These are phyloP conservation scores for Philopedon plagiatum DNA, from an alignment of 2,888 invertebrate species.

Conservation along the genomic window DNA sequence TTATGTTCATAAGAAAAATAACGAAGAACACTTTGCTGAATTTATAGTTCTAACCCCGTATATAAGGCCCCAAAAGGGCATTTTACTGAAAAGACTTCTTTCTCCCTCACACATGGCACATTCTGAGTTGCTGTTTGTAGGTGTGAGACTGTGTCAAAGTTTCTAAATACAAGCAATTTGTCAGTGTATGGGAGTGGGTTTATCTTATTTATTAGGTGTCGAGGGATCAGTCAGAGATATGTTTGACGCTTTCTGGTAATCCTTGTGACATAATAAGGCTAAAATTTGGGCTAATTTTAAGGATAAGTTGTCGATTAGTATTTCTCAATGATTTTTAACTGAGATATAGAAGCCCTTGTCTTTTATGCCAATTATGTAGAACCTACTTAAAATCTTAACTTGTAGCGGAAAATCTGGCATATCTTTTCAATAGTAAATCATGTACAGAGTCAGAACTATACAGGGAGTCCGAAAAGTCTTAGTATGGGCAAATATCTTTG, in stretches of 20 bases:
- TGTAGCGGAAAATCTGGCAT: no score
- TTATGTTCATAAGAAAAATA: no score
- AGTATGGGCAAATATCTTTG: no score
- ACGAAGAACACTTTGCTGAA: no score
- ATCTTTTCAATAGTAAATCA: no score
- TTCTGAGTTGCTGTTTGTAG: background rate
- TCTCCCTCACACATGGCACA: background rate
- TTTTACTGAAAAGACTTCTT: background rate
- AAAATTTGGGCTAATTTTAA: background rate
- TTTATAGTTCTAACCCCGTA: background rate
- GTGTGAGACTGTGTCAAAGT: background rate
- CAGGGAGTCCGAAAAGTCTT: no score
- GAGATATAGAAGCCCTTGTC: no score
- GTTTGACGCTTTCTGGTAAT: background rate
- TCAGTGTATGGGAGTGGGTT: constrained; percentile 7
- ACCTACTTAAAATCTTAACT: no score
- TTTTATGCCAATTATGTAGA: no score
- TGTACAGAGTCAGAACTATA: no score
- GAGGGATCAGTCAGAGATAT: background rate
- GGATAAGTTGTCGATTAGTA: background rate
- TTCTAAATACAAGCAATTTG: constrained; percentile 3
- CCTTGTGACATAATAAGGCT: background rate
- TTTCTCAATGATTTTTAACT: no score
- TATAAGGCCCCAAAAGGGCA: background rate
- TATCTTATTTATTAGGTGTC: background rate